A percentile compares a stretch with the other conserved stretches of the same genome.
These are phyloP conservation scores for Acanthis flammea DNA, from an alignment of 2,797 vertebrate species.

Conservation along the genomic window DNA sequence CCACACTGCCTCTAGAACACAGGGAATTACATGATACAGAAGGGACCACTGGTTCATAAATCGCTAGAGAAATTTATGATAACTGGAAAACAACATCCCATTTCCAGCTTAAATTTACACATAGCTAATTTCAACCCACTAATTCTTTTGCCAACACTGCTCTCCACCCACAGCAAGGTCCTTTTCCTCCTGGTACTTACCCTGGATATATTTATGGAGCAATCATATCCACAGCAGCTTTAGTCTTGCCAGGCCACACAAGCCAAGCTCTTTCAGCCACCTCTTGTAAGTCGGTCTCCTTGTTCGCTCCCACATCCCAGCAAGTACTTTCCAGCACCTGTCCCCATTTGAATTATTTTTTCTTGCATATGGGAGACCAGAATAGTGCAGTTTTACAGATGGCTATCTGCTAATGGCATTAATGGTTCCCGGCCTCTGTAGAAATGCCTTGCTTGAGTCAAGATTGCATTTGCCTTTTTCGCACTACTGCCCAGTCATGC, in stretches of 20 bases:
- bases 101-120: not conserved
- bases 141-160: not conserved
- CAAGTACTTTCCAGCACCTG: not conserved
- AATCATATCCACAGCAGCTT: not conserved
- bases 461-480: not conserved
- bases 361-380: not conserved
- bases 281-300: not conserved
- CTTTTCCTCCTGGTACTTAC: not conserved
- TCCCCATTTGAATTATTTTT: not conserved
- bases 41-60: not conserved
- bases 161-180: not conserved
- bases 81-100: not conserved
- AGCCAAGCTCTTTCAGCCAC: not conserved
- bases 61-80: not conserved
- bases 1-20: fast-evolving
- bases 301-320: not conserved
- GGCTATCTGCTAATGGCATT: not conserved
- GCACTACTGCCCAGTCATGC: not conserved
- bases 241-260: not conserved
- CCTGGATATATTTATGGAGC: not conserved
- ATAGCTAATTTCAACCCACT: not conserved
- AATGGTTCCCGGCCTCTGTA: not conserved
- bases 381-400: not conserved
- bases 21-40: not conserved
- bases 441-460: not conserved